These are phyloP conservation scores for Pitangus sulphuratus DNA, from an alignment of 2,797 vertebrate genomes.

Conservation along the genomic window DNA sequence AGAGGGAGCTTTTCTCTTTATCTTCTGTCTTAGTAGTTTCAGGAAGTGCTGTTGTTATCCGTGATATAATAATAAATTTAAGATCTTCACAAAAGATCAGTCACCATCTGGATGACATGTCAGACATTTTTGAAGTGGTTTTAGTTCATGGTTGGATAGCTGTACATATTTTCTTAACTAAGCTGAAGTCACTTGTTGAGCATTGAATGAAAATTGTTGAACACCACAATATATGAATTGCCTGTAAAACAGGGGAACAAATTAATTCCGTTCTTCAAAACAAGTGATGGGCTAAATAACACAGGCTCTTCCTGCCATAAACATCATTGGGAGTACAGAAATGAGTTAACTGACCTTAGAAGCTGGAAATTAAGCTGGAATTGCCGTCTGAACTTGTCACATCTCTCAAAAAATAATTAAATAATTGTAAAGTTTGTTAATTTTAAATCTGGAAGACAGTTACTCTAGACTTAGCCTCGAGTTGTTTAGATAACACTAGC, in stretches of 20 bases:
- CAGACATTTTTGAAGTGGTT: background rate
- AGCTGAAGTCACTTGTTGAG: background rate
- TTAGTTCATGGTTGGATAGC: background rate
- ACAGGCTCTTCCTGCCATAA: background rate
- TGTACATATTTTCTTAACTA: background rate
- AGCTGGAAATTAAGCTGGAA: slow-evolving; percentile 45
- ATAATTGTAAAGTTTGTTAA: slow-evolving; percentile 28
- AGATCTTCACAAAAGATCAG: background rate
- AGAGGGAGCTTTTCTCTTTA: background rate
- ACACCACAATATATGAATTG: background rate
- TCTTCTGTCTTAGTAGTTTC: background rate
- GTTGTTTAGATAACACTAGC: slow-evolving; percentile 40
- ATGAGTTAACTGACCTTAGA: slow-evolving; percentile 42
- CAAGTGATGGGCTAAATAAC: background rate
- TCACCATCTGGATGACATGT: background rate
- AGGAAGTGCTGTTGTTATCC: background rate
- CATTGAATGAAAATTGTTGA: background rate
- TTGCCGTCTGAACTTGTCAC: slow-evolving; percentile 19
- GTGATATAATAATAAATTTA: background rate
- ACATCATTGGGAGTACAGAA: background rate
- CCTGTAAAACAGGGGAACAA: background rate
- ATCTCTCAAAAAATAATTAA: slow-evolving; percentile 43
- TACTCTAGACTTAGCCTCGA: slow-evolving; percentile 37
- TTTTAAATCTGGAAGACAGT: slow-evolving; percentile 36
- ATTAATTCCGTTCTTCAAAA: background rate